Percentiles rank a stretch among this genome's conserved stretches.
phyloP scores from a whole-genome alignment of 2,113 vertebrate genomes.

The Gambusia affinis region DNA sequence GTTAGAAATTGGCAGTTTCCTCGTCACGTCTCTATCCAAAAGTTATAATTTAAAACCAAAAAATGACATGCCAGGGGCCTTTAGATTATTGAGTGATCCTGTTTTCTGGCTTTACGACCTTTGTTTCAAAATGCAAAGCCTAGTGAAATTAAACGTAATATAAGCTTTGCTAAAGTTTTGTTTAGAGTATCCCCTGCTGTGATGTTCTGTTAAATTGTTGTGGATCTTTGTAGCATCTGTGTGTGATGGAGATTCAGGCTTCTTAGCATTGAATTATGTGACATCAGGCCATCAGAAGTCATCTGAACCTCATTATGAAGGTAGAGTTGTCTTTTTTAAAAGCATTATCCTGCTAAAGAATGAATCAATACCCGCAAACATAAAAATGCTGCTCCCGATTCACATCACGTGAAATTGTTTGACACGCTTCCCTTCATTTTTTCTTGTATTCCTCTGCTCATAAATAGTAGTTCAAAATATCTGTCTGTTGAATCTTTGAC shows the following conservation, averaged over 20 bases:
- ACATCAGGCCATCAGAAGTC: constrained; percentile 13
- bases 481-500: not conserved
- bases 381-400: not conserved
- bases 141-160: not conserved
- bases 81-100: too few relatives aligned
- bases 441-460: not conserved
- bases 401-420: constrained; percentile 4
- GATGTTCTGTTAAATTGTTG: not conserved
- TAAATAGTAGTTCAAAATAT: not conserved
- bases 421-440: not conserved
- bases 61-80: too few relatives aligned
- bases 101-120: too few relatives aligned
- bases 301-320: constrained; percentile 5
- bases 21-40: too few relatives aligned
- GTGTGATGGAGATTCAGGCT: not conserved
- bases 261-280: not conserved
- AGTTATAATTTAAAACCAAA: too few relatives aligned
- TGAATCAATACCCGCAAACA: not conserved
- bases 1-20: not conserved
- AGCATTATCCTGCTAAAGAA: constrained; percentile 31
- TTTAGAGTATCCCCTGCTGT: not conserved
- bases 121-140: too few relatives aligned
- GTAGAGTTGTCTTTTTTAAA: constrained; percentile 15
- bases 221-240: not conserved
- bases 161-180: not conserved